Conservation (phyloP, 2,797 vertebrate genomes). For the Melanotaenia boesemani region DNA sequence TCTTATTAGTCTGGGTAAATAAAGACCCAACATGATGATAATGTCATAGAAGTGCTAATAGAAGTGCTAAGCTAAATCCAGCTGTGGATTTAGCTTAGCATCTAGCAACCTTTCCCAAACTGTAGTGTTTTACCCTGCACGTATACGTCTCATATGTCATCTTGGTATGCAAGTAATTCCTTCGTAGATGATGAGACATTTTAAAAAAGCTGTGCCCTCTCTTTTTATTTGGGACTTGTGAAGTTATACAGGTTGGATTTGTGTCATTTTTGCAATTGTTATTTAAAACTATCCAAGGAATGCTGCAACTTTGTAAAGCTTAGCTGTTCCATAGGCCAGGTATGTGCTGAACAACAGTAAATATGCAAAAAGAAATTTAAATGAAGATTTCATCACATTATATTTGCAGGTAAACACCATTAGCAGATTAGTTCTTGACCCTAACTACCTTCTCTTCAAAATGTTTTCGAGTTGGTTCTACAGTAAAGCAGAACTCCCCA, state of each 20-base stretch:
- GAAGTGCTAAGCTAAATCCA: not conserved
- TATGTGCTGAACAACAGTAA: not conserved
- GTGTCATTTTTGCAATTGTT: no score
- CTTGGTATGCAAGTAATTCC: not conserved
- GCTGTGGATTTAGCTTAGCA: slow-evolving; percentile 3
- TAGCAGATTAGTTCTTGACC: not conserved
- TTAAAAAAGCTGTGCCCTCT: not conserved
- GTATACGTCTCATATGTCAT: not conserved
- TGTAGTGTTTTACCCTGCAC: not conserved
- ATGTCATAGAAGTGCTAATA: not conserved
- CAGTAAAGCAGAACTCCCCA: no score
- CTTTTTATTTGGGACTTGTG: no score
- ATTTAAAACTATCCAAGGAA: no score
- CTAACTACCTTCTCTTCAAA: not conserved
- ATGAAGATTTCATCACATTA: not conserved
- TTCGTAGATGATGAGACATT: not conserved
- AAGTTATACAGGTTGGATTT: no score
- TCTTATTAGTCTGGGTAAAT: not conserved
- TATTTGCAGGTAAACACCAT: not conserved
- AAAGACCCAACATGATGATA: not conserved
- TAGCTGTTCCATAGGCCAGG: not conserved
- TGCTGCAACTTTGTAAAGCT: not conserved
- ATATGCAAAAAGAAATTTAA: not conserved
- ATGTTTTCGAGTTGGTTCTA: not conserved
- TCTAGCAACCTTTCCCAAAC: not conserved